Evolutionary conservation across 2,797 vertebrate species (phyloP).

Genomic region (Halcyon chelicuti): DNA sequence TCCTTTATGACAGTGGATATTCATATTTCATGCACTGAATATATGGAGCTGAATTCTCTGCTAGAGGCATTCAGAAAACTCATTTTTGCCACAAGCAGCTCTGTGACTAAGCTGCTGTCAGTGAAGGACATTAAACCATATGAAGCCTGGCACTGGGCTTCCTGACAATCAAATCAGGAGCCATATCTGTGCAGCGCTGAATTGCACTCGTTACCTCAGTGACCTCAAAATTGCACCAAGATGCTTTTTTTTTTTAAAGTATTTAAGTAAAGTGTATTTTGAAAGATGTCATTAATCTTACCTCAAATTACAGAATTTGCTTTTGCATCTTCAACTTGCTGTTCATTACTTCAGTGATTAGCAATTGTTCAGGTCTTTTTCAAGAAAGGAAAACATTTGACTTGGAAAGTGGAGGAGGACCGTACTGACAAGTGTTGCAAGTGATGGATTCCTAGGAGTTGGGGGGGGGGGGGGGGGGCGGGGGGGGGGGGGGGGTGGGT

Average conservation of each 20-base stretch:
- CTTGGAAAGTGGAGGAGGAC: background rate
- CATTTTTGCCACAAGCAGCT: background rate
- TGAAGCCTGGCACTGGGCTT: background rate
- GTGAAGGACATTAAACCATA: background rate
- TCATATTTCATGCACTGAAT: background rate
- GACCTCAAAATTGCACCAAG: background rate
- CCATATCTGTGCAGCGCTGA: background rate
- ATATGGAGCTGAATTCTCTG: background rate
- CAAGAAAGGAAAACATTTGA: background rate
- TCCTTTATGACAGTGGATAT: background rate
- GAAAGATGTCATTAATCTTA: background rate
- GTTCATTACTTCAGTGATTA: background rate
- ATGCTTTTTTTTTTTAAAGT: background rate
- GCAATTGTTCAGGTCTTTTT: background rate
- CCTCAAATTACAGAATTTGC: background rate
- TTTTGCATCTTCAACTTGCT: background rate
- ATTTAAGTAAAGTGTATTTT: background rate
- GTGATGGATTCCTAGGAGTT: background rate
- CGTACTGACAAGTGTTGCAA: background rate
- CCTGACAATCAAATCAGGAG: slow-evolving; percentile 24
- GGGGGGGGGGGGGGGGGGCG: no score
- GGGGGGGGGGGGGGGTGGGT: no score
- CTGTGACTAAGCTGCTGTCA: background rate
- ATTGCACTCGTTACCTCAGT: background rate
- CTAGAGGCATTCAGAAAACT: background rate